A percentile compares a stretch with the other conserved stretches of the same genome.
phyloP scores from a whole-genome alignment of 2,797 vertebrate genomes.

The Schizothorax lantsangensis region DNA sequence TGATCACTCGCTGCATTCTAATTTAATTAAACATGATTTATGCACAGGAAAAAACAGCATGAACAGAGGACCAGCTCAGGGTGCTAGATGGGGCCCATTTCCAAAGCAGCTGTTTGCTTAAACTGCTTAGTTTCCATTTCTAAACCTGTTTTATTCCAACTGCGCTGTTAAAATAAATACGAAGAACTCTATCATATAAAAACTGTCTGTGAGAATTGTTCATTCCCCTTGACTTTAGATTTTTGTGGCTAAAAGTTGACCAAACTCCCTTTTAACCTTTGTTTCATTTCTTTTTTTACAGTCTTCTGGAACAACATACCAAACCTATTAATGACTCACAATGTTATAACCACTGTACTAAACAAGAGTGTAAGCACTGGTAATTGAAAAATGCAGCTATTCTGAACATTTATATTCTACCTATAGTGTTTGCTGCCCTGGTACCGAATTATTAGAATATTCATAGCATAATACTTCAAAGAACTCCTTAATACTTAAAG shows the following conservation, averaged over 20 bases:
- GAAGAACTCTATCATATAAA: neutral
- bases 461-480: neutral
- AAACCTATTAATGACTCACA: neutral
- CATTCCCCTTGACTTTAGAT: neutral
- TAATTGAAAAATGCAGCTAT: too few species aligned
- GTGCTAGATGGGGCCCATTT: neutral
- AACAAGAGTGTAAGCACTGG: neutral
- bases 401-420: neutral
- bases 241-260: neutral
- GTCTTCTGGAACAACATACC: neutral
- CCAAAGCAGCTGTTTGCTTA: neutral
- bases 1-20: neutral
- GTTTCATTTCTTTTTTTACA: neutral
- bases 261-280: neutral
- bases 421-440: neutral
- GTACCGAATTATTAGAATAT: neutral
- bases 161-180: neutral
- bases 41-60: slow-evolving; percentile 17
- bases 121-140: neutral
- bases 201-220: neutral
- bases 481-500: neutral
- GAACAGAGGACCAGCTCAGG: neutral
- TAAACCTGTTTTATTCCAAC: neutral
- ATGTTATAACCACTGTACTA: neutral
- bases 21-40: slow-evolving; percentile 41